Percentiles rank a stretch among this genome's conserved stretches.
Evolutionary conservation across 2,113 vertebrate species (phyloP).

Genomic region (Penelope pileata): DNA sequence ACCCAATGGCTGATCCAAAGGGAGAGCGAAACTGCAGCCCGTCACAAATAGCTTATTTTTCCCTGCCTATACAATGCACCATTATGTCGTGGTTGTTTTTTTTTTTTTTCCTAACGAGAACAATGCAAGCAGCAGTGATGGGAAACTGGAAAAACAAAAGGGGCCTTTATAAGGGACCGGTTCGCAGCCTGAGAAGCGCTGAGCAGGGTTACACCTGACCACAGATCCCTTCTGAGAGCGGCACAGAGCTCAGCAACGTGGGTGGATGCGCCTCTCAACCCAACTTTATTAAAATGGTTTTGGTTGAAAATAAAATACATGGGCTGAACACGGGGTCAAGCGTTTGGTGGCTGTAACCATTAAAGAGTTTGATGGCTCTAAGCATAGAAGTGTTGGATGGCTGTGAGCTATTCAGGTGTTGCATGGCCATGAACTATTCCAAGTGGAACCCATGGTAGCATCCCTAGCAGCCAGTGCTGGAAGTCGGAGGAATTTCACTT

Average conservation of each 20-base stretch:
- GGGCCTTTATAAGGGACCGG: conserved; percentile 59
- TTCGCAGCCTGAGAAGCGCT: conserved; percentile 62
- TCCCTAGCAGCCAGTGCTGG: rapidly evolving
- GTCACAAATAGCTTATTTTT: conserved; percentile 75
- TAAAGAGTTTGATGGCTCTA: too few species aligned
- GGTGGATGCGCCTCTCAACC: rapidly evolving
- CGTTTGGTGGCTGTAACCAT: rapidly evolving
- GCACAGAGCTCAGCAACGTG: rapidly evolving
- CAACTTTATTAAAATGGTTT: neutral
- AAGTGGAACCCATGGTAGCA: rapidly evolving
- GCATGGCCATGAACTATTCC: rapidly evolving
- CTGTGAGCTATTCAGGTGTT: too few species aligned
- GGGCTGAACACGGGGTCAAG: rapidly evolving
- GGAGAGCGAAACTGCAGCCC: neutral
- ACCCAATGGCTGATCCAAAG: conserved; percentile 17
- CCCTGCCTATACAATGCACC: conserved; percentile 71
- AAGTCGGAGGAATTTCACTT: neutral
- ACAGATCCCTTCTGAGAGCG: neutral
- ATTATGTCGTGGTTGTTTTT: conserved; percentile 62
- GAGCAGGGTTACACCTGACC: conserved; percentile 72
- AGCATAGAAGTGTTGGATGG: too few species aligned
- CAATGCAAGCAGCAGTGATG: conserved; percentile 66
- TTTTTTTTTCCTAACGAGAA: conserved; percentile 29
- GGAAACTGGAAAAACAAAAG: conserved; percentile 75
- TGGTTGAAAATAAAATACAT: neutral